Evolutionary conservation across 1,140 invertebrate species (phyloP).

Genomic region (Lucilia cuprina): DNA sequence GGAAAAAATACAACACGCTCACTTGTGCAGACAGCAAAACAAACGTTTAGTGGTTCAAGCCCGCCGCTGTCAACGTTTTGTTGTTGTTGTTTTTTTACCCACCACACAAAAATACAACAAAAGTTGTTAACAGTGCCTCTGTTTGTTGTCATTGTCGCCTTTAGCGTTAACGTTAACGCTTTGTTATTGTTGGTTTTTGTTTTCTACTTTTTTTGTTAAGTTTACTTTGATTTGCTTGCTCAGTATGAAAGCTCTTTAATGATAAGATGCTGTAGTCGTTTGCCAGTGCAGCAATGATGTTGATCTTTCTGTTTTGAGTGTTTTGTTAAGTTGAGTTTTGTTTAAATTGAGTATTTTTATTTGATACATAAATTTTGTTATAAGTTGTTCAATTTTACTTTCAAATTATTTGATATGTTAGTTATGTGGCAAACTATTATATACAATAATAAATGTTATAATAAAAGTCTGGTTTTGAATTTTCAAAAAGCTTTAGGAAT

Average conservation of each 20-base stretch:
- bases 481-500: too few species aligned
- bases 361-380: too few species aligned
- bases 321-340: too few species aligned
- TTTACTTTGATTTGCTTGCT: not conserved
- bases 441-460: too few species aligned
- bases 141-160: slow-evolving; percentile 27
- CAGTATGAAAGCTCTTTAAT: not conserved
- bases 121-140: slow-evolving; percentile 26
- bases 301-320: too few species aligned
- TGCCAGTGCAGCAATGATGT: not conserved
- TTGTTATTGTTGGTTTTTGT: not conserved
- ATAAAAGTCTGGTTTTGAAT: too few species aligned
- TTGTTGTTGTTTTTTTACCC: not conserved
- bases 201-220: not conserved
- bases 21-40: slow-evolving; percentile 25
- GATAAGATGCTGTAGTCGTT: not conserved
- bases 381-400: too few species aligned
- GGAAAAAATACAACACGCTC: not conserved
- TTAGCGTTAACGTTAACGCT: slow-evolving; percentile 30
- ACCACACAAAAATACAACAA: not conserved
- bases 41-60: not conserved
- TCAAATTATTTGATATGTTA: too few species aligned
- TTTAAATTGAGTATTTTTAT: too few species aligned
- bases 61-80: not conserved
- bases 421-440: too few species aligned